Base-by-base conservation (phyloP, 1,140 invertebrate species). In the Hirudo medicinalis region DNA sequence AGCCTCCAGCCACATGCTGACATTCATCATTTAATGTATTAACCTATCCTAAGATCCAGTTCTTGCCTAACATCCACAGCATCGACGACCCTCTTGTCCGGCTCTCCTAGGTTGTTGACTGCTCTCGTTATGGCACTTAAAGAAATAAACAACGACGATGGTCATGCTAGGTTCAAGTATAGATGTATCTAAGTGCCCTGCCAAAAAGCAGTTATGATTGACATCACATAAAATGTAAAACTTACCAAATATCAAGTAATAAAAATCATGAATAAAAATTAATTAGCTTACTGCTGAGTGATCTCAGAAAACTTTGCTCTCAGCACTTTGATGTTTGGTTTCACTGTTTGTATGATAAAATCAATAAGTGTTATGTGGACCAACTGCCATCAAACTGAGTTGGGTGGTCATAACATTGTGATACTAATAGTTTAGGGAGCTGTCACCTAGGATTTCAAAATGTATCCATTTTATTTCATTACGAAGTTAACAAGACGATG, bases 281-380 rank as follows among this genome's bases (percentile, higher is more conserved):
- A 57, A 22, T 54, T 13, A 68, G 77, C 79, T 80, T 77, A 82
- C 80, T 76, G 80, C 19, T 82, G 81, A 13, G 96, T 99, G 54
- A 99, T 99, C 85, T 99, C 95, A 20, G 96, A 99, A 84, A 99
- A 99, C 78, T 89, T 91, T 20, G 95, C 95, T 77, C 96, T 84
- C 77, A 88, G 89, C 63, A 96, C 82, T 74, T 82, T 79, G 36
- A 97, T 20, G 19, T 43, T 88, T 32, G 86, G 87, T 78, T 93
- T 95, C 0, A 91, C 82, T 75, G 86, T 49, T 49, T 49, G 1
- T 13, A 49, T 86, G 78, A 78, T 72, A 71, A 68, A 63, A 63
- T 25, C 22, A 63, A 25, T 63, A 63, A 63, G 8, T 32, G 22
- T 11, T 63, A 13, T 2, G 17, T 63, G 3, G 17, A 63, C 11